Evolutionary conservation across 2,113 vertebrate genomes (phyloP), one percentile per base, ranked within the genome.

Genomic region (Tachycineta bicolor): DNA sequence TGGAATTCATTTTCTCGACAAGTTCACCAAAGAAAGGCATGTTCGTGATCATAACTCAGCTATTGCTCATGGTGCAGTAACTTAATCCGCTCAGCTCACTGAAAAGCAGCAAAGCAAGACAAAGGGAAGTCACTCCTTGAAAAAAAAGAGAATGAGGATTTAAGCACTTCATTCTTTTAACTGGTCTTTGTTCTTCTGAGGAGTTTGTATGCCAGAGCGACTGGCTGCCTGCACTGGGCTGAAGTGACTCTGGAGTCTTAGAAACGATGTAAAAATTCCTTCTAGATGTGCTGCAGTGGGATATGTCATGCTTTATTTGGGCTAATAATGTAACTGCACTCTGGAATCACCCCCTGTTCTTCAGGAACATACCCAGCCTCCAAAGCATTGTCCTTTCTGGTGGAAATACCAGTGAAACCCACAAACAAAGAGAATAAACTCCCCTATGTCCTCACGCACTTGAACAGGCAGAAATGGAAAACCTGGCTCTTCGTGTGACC

Each of bases 291-390:
- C 75, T 94, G 93, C 46, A 31, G 65, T 56, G 58, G 73, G 76
- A 87, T 68, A 81, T 60, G 71, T 65, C 73, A 60, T 13, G 34
- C 49, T 94, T 90, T 91, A 52, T 70, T 88, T 56, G 47, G 37
- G n/a, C 31, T 74, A 82, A 68, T 71, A 71, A 43, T 53, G 73
- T 82, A 83, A 95, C 39, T 69, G 17, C 43, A 15, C 91, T 95
- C 90, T 91, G 84, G 94, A 97, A 90, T 87, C 68, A 79, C 75
- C 94, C 52, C 69, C 73, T 83, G 81, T 91, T 83, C 21, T 63
- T 62, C 25, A 59, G 47, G 64, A 93, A 70, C 5, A 10, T 69
- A 55, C 41, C 37, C 88, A 91, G 22, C 25, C 67, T 85, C 17
- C 73, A 83, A 87, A 95, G 50, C 26, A 34, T 22, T 65, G 50